Conservation (phyloP, 2,888 invertebrate species). For the Anoncus sp. region DNA sequence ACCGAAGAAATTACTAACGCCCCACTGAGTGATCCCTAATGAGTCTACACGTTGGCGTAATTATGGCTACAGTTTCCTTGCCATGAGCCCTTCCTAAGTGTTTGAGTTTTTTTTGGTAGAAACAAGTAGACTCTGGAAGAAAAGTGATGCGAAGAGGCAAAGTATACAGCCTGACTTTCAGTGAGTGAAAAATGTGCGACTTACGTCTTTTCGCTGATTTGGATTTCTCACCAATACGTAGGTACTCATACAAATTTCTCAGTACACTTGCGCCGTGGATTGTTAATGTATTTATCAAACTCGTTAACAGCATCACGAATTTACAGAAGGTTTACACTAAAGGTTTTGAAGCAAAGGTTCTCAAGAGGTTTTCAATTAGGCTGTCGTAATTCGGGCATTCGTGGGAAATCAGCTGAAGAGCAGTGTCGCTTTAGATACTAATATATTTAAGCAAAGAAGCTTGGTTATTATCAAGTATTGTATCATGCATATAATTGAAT, state of each 20-base stretch:
- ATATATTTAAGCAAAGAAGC: not conserved
- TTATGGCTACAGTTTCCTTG: conserved; percentile 20
- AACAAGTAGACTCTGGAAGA: conserved; percentile 7
- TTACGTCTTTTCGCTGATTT: not conserved
- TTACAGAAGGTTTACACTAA: too few relatives aligned
- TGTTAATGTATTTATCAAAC: too few relatives aligned
- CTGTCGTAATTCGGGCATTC: not conserved
- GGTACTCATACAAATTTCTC: too few relatives aligned
- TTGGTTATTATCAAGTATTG: not conserved
- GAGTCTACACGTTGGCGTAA: conserved; percentile 47
- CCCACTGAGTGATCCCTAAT: conserved; percentile 53
- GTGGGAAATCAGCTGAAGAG: not conserved
- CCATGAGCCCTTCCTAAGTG: not conserved
- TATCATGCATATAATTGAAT: not conserved
- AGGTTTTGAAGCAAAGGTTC: too few relatives aligned
- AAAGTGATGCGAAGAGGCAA: conserved; percentile 17
- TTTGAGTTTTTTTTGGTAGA: not conserved
- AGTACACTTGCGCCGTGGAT: too few relatives aligned
- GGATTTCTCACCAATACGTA: not conserved
- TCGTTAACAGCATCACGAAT: too few relatives aligned
- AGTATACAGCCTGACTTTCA: not conserved
- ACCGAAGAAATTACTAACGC: conserved; percentile 54
- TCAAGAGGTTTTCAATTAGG: too few relatives aligned
- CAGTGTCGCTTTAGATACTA: not conserved
- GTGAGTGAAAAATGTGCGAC: not conserved